phyloP scores from a whole-genome alignment of 2,888 invertebrate genomes.

The Thymelicus sylvestris region DNA sequence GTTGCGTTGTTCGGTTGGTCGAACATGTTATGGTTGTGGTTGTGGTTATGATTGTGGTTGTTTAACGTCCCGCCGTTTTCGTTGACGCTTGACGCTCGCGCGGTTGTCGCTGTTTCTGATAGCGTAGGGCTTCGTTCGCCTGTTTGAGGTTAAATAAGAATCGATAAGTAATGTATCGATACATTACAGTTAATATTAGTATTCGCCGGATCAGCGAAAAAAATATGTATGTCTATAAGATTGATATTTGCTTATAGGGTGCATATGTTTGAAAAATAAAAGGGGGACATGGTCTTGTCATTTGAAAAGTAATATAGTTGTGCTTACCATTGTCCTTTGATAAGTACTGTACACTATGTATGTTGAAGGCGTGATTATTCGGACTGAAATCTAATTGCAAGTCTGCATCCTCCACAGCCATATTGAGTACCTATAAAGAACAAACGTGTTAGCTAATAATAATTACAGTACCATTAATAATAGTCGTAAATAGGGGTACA shows the following conservation, averaged over 20 bases:
- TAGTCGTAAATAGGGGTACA: too few relatives aligned
- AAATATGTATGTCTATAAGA: too few relatives aligned
- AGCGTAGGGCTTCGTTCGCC: slow-evolving; percentile 92
- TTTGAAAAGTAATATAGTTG: too few relatives aligned
- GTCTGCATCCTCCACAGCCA: slow-evolving; percentile 96
- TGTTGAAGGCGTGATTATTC: slow-evolving; percentile 93
- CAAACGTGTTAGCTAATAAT: too few relatives aligned
- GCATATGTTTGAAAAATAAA: too few relatives aligned
- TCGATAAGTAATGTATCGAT: too few relatives aligned
- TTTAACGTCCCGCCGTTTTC: slow-evolving; percentile 71
- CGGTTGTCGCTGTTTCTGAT: slow-evolving; percentile 93
- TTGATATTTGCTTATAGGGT: too few relatives aligned
- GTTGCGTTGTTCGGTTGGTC: slow-evolving; percentile 64
- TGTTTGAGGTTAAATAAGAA: slow-evolving; percentile 53
- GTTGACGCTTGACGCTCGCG: slow-evolving; percentile 89
- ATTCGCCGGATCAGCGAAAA: too few relatives aligned
- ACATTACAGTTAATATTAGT: too few relatives aligned
- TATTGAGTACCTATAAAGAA: slow-evolving; percentile 88
- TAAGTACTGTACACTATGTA: slow-evolving; percentile 95
- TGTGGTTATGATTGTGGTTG: slow-evolving; percentile 60
- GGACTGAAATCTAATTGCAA: slow-evolving; percentile 92
- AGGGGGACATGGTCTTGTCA: too few relatives aligned
- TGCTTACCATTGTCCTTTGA: slow-evolving; percentile 90
- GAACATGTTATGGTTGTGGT: slow-evolving; percentile 52
- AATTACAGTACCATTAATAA: too few relatives aligned